A percentile compares a stretch with the other conserved stretches of the same genome.
Conservation (phyloP, 2,797 vertebrate genomes). For the Selene dorsalis region DNA sequence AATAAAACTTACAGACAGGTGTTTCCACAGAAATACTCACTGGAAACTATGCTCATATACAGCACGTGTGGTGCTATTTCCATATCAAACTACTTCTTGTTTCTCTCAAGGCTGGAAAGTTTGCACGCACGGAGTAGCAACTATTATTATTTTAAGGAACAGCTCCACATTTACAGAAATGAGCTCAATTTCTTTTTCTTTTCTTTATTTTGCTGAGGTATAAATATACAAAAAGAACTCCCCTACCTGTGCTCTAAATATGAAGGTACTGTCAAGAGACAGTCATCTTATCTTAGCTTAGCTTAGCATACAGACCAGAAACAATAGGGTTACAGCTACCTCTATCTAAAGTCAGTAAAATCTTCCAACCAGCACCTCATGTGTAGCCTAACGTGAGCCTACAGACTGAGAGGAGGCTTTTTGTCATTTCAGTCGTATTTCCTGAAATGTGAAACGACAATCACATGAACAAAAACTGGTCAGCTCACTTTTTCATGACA, state of each 20-base stretch:
- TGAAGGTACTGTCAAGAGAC: not conserved
- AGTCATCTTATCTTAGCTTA: conserved; percentile 1
- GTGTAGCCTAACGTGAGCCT: too few species aligned
- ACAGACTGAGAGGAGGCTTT: not conserved
- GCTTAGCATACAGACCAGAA: not conserved
- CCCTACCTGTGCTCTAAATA: not conserved
- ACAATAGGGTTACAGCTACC: not conserved
- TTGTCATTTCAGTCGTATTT: conserved; percentile 15
- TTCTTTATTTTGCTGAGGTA: too few species aligned
- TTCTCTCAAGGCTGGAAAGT: not conserved
- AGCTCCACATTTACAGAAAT: not conserved
- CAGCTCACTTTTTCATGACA: not conserved
- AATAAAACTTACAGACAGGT: too few species aligned
- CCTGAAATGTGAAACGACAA: too few species aligned
- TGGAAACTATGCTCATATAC: too few species aligned
- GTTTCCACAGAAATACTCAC: too few species aligned
- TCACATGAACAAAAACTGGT: not conserved
- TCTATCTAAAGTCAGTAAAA: not conserved
- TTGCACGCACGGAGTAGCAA: not conserved
- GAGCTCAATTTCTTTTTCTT: not conserved
- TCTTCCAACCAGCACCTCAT: not conserved
- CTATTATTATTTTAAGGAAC: not conserved
- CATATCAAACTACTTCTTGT: not conserved
- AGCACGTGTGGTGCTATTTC: too few species aligned
- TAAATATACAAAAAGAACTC: not conserved